These are phyloP conservation scores for Oligia strigilis DNA, from an alignment of 2,888 invertebrate species.

Conservation along the genomic window DNA sequence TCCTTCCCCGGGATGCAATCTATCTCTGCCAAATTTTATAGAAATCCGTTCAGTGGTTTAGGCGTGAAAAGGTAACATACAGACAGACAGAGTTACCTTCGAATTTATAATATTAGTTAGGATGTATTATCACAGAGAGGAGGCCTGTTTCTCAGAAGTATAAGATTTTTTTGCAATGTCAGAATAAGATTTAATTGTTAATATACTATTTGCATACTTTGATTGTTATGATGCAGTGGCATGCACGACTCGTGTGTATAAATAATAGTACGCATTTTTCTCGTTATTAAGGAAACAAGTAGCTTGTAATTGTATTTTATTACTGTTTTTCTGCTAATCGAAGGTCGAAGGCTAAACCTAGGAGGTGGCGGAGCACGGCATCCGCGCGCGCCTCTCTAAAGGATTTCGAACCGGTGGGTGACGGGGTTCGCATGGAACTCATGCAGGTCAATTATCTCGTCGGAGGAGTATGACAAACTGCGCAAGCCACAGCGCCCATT, in stretches of 20 bases:
- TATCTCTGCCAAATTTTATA: too few relatives aligned
- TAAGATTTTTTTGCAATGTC: not conserved
- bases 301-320: not conserved
- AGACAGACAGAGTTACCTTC: too few relatives aligned
- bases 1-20: too few relatives aligned
- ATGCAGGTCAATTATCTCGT: not conserved
- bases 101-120: too few relatives aligned
- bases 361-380: not conserved
- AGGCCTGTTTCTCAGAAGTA: too few relatives aligned
- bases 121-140: too few relatives aligned
- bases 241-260: conserved; percentile 26
- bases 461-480: not conserved
- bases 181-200: not conserved
- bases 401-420: not conserved
- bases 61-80: too few relatives aligned
- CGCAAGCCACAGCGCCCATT: not conserved
- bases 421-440: not conserved
- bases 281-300: conserved; percentile 17
- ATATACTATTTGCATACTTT: too few relatives aligned
- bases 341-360: not conserved
- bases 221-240: conserved; percentile 4
- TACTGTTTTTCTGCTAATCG: not conserved
- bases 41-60: too few relatives aligned
- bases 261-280: not conserved
- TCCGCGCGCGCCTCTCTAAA: not conserved